phyloP scores from a whole-genome alignment of 2,888 invertebrate genomes.

The Autographa gamma region DNA sequence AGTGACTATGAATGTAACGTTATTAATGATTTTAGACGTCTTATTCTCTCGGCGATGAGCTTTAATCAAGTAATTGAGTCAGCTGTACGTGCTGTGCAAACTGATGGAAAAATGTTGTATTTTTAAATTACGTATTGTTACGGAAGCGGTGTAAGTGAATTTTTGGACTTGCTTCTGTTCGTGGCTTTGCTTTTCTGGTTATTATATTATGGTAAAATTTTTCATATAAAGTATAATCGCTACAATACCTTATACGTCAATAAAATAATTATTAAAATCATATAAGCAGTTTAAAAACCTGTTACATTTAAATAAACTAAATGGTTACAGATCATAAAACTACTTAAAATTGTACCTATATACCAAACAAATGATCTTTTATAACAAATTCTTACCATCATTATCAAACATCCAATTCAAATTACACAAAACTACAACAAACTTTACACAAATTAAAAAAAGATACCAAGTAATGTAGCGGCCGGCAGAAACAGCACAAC shows the following conservation, averaged over 20 bases:
- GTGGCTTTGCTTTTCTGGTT: background rate
- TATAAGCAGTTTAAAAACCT: no score
- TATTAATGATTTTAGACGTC: constrained; percentile 64
- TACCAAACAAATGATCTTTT: no score
- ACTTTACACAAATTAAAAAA: no score
- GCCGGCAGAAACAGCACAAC: background rate
- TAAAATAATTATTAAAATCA: no score
- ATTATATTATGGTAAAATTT: no score
- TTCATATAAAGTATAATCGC: no score
- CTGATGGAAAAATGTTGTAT: constrained; percentile 36
- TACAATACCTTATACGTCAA: no score
- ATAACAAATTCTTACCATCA: no score
- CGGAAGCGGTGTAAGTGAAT: background rate
- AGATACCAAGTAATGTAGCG: background rate
- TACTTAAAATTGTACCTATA: no score
- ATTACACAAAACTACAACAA: background rate
- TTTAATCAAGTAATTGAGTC: constrained; percentile 55
- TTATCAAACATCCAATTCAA: constrained; percentile 1
- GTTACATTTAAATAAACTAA: no score
- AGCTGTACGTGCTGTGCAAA: constrained; percentile 41
- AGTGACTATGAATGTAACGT: constrained; percentile 64
- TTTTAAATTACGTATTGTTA: constrained; percentile 3
- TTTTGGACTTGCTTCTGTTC: background rate
- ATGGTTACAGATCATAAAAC: no score
- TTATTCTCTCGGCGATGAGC: constrained; percentile 45